Percentiles rank a stretch among this genome's conserved stretches.
Conservation (phyloP, 2,113 vertebrate species). For the Cyprinodon brontotheroides region DNA sequence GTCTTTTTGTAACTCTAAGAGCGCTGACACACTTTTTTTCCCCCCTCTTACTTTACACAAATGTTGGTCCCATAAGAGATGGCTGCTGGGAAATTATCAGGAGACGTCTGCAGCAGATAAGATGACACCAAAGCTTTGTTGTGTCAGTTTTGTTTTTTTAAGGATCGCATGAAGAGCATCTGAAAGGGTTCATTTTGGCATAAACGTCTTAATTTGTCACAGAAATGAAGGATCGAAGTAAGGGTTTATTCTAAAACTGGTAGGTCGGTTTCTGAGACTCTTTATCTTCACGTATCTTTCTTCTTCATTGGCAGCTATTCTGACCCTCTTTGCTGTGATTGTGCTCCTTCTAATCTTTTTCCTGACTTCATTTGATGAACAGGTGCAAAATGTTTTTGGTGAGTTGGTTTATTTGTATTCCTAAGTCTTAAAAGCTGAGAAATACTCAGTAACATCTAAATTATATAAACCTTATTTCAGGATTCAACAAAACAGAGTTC, state of each 20-base stretch:
- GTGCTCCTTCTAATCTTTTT: constrained; percentile 44
- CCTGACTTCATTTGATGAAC: constrained; percentile 7
- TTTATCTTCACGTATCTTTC: neutral
- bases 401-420: constrained; percentile 16
- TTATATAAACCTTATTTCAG: constrained; percentile 11
- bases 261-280: neutral
- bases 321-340: constrained; percentile 7
- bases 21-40: neutral
- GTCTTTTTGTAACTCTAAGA: constrained; percentile 2
- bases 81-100: neutral
- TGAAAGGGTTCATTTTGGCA: constrained; percentile 13
- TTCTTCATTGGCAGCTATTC: constrained; percentile 37
- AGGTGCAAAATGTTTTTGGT: constrained; percentile 28
- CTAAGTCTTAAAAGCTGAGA: neutral
- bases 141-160: neutral
- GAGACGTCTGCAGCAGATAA: constrained; percentile 14
- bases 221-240: constrained; percentile 61
- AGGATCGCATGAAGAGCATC: constrained; percentile 10
- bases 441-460: neutral
- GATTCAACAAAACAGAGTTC: accelerated
- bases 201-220: constrained; percentile 3
- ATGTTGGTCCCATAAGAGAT: neutral
- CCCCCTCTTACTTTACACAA: constrained; percentile 2
- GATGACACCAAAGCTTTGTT: constrained; percentile 8
- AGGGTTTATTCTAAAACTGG: constrained; percentile 31